Evolutionary conservation across 2,888 invertebrate species (phyloP).

Genomic region (Lamproptera curius): DNA sequence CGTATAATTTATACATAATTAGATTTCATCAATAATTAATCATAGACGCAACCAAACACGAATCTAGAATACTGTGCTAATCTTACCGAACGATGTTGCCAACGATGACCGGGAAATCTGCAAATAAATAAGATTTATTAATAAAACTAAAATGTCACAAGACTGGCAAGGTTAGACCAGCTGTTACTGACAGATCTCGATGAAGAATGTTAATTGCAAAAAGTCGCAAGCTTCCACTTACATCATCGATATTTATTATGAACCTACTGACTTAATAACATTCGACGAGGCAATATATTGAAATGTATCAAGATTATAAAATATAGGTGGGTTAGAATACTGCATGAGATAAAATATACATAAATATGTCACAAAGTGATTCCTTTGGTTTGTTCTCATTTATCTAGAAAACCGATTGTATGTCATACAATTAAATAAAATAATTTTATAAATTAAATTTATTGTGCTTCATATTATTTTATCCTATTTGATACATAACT

Average conservation of each 20-base stretch:
- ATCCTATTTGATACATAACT: too few relatives aligned
- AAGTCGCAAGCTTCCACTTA: not conserved
- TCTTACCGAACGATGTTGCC: conserved; percentile 18
- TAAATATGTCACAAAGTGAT: too few relatives aligned
- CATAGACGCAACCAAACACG: conserved; percentile 1
- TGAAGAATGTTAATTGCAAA: conserved; percentile 5
- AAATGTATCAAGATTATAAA: too few relatives aligned
- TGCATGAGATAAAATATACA: too few relatives aligned
- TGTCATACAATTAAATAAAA: too few relatives aligned
- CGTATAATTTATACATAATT: not conserved
- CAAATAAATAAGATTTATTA: conserved; percentile 6
- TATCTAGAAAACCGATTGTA: too few relatives aligned
- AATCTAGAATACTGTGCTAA: conserved; percentile 2
- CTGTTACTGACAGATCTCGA: conserved; percentile 5
- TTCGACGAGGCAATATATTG: too few relatives aligned
- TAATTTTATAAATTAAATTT: too few relatives aligned
- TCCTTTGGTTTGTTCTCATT: too few relatives aligned
- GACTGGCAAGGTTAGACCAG: conserved; percentile 10
- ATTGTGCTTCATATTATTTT: not conserved
- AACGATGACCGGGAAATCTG: conserved; percentile 20
- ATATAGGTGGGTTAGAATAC: too few relatives aligned
- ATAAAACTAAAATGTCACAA: conserved; percentile 15
- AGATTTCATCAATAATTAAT: conserved; percentile 5
- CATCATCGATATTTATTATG: too few relatives aligned
- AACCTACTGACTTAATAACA: too few relatives aligned